phyloP scores from a whole-genome alignment of 2,797 vertebrate genomes.

The Gymnoscopelus braueri region DNA sequence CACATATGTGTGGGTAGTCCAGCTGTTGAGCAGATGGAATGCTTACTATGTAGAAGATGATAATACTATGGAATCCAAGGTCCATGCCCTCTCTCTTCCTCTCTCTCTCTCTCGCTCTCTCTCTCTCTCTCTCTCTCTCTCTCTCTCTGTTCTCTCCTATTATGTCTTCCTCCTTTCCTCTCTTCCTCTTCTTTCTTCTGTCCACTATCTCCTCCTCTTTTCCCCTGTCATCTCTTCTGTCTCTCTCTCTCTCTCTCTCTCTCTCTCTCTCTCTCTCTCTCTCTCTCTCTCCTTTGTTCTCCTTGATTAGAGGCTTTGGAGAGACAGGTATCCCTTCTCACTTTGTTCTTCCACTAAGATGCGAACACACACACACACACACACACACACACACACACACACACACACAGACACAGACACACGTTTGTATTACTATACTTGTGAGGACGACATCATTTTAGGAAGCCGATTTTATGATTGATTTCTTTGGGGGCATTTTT shows the following conservation, averaged over 20 bases:
- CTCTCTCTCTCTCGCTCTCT: constrained; percentile 19
- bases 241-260: constrained; percentile 30
- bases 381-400: constrained; percentile 28
- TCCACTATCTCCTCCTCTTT: constrained; percentile 11
- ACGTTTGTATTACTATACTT: neutral
- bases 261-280: constrained; percentile 18
- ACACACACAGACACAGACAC: constrained; percentile 28
- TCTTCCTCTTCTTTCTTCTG: constrained; percentile 10
- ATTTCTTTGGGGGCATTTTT: too few relatives aligned
- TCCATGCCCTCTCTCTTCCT: constrained; percentile 44
- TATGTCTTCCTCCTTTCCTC: constrained; percentile 4
- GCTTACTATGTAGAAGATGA: constrained; percentile 80
- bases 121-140: constrained; percentile 15
- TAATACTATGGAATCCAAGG: constrained; percentile 71
- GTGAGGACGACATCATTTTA: too few relatives aligned
- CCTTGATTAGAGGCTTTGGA: constrained; percentile 63
- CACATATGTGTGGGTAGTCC: constrained; percentile 49
- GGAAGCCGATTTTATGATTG: too few relatives aligned
- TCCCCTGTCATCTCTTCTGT: constrained; percentile 21
- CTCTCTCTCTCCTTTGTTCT: constrained; percentile 57
- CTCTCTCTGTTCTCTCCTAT: constrained; percentile 15
- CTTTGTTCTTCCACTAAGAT: constrained; percentile 39
- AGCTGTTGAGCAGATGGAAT: constrained; percentile 88
- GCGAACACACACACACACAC: constrained; percentile 27
- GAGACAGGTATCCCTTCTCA: constrained; percentile 62